Evolutionary conservation across 1,140 invertebrate genomes (phyloP).

Genomic region (Hirudo medicinalis): DNA sequence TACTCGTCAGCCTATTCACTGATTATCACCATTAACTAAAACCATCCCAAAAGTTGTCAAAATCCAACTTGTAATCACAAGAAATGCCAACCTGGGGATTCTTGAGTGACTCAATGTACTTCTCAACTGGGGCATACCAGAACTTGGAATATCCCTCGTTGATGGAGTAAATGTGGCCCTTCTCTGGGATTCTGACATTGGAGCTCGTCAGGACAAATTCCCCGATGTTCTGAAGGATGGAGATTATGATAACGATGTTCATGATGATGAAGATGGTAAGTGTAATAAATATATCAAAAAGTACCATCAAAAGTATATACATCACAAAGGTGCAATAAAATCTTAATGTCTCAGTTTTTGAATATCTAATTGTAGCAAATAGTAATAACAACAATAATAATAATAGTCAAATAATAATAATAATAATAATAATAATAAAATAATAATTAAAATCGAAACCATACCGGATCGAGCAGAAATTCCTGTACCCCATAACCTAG

Average conservation of each 20-base stretch:
- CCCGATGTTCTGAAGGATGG: constrained; percentile 59
- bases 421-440: too few relatives aligned
- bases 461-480: constrained; percentile 85
- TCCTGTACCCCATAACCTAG: constrained; percentile 77
- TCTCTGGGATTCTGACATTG: constrained; percentile 63
- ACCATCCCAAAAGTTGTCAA: not conserved
- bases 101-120: constrained; percentile 87
- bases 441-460: constrained; percentile 15
- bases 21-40: too few relatives aligned
- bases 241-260: too few relatives aligned
- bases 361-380: too few relatives aligned
- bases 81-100: constrained; percentile 50
- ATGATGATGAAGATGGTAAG: too few relatives aligned
- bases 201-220: constrained; percentile 93
- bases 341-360: too few relatives aligned
- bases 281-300: too few relatives aligned
- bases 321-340: too few relatives aligned
- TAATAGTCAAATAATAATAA: too few relatives aligned
- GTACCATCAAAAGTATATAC: too few relatives aligned
- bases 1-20: too few relatives aligned
- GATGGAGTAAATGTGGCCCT: constrained; percentile 87
- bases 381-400: too few relatives aligned
- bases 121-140: constrained; percentile 66
- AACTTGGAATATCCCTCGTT: constrained; percentile 68
- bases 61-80: not conserved